phyloP scores from a whole-genome alignment of 2,797 vertebrate species.

The Morus bassanus region DNA sequence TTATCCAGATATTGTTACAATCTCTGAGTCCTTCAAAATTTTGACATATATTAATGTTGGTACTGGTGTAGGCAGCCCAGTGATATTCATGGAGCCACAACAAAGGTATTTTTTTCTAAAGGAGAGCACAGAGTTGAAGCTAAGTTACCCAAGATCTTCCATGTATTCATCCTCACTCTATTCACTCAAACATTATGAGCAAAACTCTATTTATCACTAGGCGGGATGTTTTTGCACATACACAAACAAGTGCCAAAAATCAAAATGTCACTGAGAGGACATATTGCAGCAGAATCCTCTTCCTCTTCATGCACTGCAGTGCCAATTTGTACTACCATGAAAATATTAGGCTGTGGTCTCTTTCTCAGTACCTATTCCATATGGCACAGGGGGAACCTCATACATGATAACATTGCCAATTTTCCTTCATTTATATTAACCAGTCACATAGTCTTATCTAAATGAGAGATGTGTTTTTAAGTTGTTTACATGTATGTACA shows the following conservation, averaged over 20 bases:
- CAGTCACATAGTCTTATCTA: neutral
- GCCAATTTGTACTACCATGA: neutral
- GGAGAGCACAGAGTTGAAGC: neutral
- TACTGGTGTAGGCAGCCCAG: neutral
- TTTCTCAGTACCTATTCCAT: neutral
- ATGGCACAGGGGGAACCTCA: neutral
- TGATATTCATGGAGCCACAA: slow-evolving; percentile 11
- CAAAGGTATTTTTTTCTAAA: neutral
- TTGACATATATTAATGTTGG: slow-evolving; percentile 26
- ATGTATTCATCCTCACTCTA: neutral
- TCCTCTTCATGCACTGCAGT: neutral
- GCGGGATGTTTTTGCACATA: slow-evolving; percentile 13
- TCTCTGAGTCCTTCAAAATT: neutral
- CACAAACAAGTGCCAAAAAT: slow-evolving; percentile 37
- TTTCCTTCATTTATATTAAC: neutral
- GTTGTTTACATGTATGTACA: neutral
- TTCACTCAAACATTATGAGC: neutral
- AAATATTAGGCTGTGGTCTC: neutral
- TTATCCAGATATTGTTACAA: neutral
- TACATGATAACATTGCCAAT: neutral
- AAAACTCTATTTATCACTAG: slow-evolving; percentile 32
- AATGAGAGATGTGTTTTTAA: neutral
- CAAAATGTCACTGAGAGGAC: slow-evolving; percentile 10
- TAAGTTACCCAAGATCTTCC: neutral
- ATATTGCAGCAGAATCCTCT: neutral